A percentile compares a stretch with the other conserved stretches of the same genome.
These are phyloP conservation scores for Ypsolopha sequella DNA, from an alignment of 2,888 invertebrate species.

Conservation along the genomic window DNA sequence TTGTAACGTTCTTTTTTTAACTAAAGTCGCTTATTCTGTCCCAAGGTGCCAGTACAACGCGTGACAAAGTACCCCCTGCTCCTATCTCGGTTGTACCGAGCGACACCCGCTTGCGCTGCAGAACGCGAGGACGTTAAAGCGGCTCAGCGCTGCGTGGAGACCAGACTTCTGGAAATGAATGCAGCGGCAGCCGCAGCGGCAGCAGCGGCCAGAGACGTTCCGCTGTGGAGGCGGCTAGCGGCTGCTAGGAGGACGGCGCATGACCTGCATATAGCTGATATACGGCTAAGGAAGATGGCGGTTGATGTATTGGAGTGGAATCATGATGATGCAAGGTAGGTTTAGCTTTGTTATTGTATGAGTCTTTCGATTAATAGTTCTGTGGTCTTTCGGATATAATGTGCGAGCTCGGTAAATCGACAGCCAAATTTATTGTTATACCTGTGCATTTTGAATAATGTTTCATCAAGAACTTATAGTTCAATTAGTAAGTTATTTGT, in stretches of 20 bases:
- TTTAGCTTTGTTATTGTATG: not conserved
- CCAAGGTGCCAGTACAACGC: slow-evolving; percentile 92
- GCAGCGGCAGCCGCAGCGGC: slow-evolving; percentile 93
- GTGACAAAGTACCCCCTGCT: slow-evolving; percentile 97
- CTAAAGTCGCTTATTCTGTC: slow-evolving; percentile 2
- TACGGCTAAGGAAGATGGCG: slow-evolving; percentile 92
- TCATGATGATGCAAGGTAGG: slow-evolving; percentile 84
- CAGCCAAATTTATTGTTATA: too few relatives aligned
- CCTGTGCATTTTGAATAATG: too few relatives aligned
- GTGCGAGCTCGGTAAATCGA: too few relatives aligned
- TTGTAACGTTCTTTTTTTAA: not conserved
- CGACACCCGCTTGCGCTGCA: slow-evolving; percentile 87
- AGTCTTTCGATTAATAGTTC: too few relatives aligned
- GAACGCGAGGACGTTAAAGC: slow-evolving; percentile 86
- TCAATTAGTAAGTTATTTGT: too few relatives aligned
- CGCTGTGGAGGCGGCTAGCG: slow-evolving; percentile 90
- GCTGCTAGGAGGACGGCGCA: slow-evolving; percentile 82
- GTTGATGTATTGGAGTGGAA: slow-evolving; percentile 95
- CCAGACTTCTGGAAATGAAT: slow-evolving; percentile 94
- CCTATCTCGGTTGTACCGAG: slow-evolving; percentile 89
- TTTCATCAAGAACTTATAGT: too few relatives aligned
- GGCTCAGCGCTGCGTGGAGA: slow-evolving; percentile 93
- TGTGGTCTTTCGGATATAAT: too few relatives aligned
- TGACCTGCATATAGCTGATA: slow-evolving; percentile 90
- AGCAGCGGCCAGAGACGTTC: slow-evolving; percentile 88